Conservation (phyloP, 2,888 invertebrate genomes). For the Pheosia gnoma region DNA sequence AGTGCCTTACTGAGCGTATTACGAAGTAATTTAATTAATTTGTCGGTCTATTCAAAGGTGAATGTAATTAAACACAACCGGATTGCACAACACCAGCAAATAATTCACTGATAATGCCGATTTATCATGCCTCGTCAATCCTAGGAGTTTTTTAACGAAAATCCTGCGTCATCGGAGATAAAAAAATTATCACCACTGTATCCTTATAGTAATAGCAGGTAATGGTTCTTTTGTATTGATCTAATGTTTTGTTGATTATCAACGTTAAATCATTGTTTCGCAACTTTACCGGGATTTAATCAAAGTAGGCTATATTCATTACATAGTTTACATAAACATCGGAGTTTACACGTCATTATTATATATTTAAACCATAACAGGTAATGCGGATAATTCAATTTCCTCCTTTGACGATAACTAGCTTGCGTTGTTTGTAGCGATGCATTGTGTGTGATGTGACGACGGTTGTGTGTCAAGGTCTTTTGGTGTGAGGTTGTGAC, state of each 20-base stretch:
- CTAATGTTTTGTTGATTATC: background rate
- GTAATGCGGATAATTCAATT: slow-evolving; percentile 1
- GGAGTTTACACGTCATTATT: background rate
- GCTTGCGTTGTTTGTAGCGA: background rate
- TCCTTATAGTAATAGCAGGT: background rate
- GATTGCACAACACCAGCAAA: background rate
- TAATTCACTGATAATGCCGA: background rate
- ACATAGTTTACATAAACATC: background rate
- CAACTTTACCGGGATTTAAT: background rate
- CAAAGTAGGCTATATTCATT: too few relatives aligned
- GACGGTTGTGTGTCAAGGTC: slow-evolving; percentile 24
- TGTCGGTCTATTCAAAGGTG: slow-evolving; percentile 3
- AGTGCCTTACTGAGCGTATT: background rate
- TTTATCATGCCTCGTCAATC: background rate
- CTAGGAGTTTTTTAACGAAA: background rate
- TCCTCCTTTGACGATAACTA: slow-evolving; percentile 5
- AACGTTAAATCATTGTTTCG: background rate
- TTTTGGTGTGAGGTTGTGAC: slow-evolving; percentile 47
- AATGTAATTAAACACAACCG: background rate
- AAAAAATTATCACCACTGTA: background rate
- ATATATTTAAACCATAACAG: background rate
- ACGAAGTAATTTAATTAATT: background rate
- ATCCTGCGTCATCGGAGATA: background rate
- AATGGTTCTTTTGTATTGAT: background rate
- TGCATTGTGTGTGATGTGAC: slow-evolving; percentile 6